phyloP scores from a whole-genome alignment of 2,797 vertebrate species.

The Lerista edwardsae region DNA sequence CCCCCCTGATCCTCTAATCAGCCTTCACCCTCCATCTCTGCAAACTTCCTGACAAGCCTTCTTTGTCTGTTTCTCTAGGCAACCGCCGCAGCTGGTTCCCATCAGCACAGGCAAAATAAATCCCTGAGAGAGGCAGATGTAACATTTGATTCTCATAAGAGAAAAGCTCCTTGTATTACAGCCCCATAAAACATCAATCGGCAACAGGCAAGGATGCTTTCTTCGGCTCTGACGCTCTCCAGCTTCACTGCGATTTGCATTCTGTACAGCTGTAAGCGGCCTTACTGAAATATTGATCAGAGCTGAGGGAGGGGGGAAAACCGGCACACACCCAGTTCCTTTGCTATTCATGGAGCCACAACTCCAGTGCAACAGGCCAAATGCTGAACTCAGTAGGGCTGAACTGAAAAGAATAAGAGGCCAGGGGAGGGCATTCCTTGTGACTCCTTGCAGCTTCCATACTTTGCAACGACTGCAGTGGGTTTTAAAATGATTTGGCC shows the following conservation, averaged over 20 bases:
- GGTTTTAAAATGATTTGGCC: neutral
- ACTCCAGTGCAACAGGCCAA: slow-evolving; percentile 12
- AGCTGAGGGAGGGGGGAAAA: slow-evolving; percentile 12
- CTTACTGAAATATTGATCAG: slow-evolving; percentile 59
- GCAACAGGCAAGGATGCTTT: slow-evolving; percentile 10
- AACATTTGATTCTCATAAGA: slow-evolving; percentile 55
- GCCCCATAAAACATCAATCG: slow-evolving; percentile 44
- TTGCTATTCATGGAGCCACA: slow-evolving; percentile 21
- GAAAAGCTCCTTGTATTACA: slow-evolving; percentile 47
- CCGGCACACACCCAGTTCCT: neutral
- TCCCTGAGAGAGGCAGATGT: slow-evolving; percentile 49
- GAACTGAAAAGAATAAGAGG: neutral
- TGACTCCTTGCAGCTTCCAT: neutral
- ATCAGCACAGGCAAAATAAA: slow-evolving; percentile 60
- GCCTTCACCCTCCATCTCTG: slow-evolving; percentile 53
- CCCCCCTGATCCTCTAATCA: slow-evolving; percentile 48
- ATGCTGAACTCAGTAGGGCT: neutral
- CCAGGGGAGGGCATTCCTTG: neutral
- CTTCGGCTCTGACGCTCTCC: slow-evolving; percentile 35
- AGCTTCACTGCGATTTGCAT: neutral
- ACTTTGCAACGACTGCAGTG: neutral
- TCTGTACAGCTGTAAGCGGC: neutral
- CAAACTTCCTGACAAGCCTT: slow-evolving; percentile 47
- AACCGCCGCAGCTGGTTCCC: slow-evolving; percentile 53
- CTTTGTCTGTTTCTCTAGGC: slow-evolving; percentile 58